A percentile compares a stretch with the other conserved stretches of the same genome.
These are phyloP conservation scores for Acromyrmex echinatior DNA, from an alignment of 1,140 invertebrate species.

Conservation along the genomic window DNA sequence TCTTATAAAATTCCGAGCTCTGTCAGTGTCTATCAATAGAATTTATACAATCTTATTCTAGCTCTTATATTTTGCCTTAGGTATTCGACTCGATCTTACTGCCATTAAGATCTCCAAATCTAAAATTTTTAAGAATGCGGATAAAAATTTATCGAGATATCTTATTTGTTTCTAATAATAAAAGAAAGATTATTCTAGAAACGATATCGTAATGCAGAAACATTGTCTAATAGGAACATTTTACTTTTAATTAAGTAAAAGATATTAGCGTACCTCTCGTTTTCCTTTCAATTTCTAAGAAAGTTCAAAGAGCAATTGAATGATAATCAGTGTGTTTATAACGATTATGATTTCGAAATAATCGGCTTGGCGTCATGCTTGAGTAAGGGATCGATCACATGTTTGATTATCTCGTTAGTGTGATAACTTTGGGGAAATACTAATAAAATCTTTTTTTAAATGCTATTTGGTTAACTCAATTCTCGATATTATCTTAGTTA, in stretches of 20 bases:
- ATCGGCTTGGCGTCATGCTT: not conserved
- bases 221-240: not conserved
- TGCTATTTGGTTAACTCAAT: too few species aligned
- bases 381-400: not conserved
- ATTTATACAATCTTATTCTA: not conserved
- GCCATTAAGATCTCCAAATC: not conserved
- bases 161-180: not conserved
- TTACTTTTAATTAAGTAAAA: not conserved
- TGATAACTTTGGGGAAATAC: too few species aligned
- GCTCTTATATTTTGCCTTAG: not conserved
- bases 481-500: too few species aligned
- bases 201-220: not conserved
- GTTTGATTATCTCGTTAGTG: not conserved
- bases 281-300: too few species aligned
- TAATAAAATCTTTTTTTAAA: too few species aligned
- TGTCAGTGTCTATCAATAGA: constrained; percentile 27
- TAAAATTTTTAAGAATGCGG: not conserved
- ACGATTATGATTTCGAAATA: not conserved
- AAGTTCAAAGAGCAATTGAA: not conserved
- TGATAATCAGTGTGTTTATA: not conserved
- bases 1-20: constrained; percentile 26
- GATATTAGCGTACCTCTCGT: not conserved
- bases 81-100: not conserved
- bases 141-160: not conserved
- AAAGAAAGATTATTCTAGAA: not conserved